Evolutionary conservation across 2,888 invertebrate species (phyloP).

Genomic region (Cheilosia vulpina): DNA sequence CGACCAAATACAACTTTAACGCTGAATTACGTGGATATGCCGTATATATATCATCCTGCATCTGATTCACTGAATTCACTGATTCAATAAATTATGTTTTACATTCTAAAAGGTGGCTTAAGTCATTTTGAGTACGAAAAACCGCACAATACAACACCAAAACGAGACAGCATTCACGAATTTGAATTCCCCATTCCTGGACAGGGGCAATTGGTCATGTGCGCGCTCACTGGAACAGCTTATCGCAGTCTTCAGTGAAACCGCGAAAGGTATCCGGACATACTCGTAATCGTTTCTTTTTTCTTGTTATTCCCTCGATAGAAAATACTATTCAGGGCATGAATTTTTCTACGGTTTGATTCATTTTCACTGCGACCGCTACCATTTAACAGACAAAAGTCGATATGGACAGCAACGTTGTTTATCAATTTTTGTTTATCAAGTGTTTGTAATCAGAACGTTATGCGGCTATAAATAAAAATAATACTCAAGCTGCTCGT

Average conservation of each 20-base stretch:
- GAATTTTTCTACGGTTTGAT: constrained; percentile 2
- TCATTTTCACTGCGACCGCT: constrained; percentile 1
- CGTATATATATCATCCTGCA: too few species aligned
- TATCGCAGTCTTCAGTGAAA: background rate
- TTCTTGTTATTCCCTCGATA: background rate
- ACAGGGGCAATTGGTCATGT: constrained; percentile 20
- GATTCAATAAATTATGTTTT: too few species aligned
- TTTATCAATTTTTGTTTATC: constrained; percentile 45
- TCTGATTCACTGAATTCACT: too few species aligned
- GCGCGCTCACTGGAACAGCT: constrained; percentile 15
- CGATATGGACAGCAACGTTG: background rate
- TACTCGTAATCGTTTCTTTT: background rate
- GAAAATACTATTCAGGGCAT: constrained; percentile 23
- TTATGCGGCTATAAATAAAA: constrained; percentile 21
- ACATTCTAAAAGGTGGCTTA: too few species aligned
- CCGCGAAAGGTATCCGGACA: background rate
- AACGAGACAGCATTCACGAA: background rate
- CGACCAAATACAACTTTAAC: too few species aligned
- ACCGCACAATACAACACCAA: background rate
- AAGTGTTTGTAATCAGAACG: constrained; percentile 17
- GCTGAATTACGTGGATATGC: too few species aligned
- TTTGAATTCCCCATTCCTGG: constrained; percentile 9
- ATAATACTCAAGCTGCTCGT: background rate
- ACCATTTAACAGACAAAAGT: constrained; percentile 20
- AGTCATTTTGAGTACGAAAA: background rate